Percentiles rank a stretch among this genome's conserved stretches.
These are phyloP conservation scores for Nasonia longicornis DNA, from an alignment of 1,140 invertebrate species.

Conservation along the genomic window DNA sequence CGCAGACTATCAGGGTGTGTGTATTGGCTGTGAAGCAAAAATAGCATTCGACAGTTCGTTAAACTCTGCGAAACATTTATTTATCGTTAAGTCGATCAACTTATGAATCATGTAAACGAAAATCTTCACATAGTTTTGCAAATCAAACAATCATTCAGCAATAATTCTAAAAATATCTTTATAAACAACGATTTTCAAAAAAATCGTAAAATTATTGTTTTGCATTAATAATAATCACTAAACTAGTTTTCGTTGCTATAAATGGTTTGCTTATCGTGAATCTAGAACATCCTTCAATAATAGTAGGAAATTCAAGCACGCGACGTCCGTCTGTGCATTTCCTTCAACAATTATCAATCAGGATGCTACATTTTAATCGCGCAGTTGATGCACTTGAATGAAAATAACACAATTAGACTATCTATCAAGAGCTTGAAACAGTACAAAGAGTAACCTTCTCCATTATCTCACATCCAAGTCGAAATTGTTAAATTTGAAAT, in stretches of 20 bases:
- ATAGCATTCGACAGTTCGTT: background rate
- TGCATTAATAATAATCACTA: background rate
- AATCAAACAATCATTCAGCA: too few relatives aligned
- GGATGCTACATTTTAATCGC: constrained; percentile 16
- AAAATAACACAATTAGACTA: background rate
- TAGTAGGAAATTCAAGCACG: background rate
- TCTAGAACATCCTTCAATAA: constrained; percentile 8
- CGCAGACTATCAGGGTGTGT: background rate
- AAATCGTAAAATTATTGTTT: too few relatives aligned
- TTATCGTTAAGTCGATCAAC: background rate
- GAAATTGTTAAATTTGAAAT: too few relatives aligned
- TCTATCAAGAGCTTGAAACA: background rate
- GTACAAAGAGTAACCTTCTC: too few relatives aligned
- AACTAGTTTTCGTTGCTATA: background rate
- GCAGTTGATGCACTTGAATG: background rate
- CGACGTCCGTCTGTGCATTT: constrained; percentile 7
- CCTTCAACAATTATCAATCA: constrained; percentile 18
- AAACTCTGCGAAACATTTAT: background rate
- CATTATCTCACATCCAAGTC: too few relatives aligned
- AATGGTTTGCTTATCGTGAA: background rate
- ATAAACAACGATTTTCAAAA: too few relatives aligned
- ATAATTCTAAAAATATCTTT: too few relatives aligned
- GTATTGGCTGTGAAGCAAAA: background rate
- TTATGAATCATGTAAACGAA: too few relatives aligned
- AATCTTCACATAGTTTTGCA: too few relatives aligned